These are phyloP conservation scores for Chitala chitala DNA, from an alignment of 2,113 vertebrate genomes.

Conservation along the genomic window DNA sequence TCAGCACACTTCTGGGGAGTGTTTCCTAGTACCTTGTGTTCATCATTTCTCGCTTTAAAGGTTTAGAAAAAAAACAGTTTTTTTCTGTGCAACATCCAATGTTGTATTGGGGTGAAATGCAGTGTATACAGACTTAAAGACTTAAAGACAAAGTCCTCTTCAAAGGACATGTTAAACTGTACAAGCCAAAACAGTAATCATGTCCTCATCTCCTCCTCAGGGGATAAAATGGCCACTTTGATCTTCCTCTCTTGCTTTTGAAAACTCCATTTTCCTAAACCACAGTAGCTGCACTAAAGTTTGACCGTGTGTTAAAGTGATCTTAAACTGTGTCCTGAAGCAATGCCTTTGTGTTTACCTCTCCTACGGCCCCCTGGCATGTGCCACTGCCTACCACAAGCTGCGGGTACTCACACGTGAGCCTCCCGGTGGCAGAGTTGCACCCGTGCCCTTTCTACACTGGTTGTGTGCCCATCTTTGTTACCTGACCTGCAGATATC, in stretches of 20 bases:
- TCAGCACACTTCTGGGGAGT: neutral
- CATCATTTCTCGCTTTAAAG: neutral
- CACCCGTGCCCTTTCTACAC: too few species aligned
- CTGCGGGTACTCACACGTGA: too few species aligned
- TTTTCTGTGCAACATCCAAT: neutral
- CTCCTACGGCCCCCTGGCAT: too few species aligned
- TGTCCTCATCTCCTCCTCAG: neutral
- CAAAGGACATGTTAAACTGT: neutral
- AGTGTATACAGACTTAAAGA: neutral
- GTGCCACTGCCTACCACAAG: too few species aligned
- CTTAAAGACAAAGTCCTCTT: neutral
- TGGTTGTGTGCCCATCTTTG: too few species aligned
- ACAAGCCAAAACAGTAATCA: constrained; percentile 12
- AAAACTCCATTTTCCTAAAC: neutral
- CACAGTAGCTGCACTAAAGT: neutral
- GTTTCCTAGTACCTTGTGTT: neutral
- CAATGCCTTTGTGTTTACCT: too few species aligned
- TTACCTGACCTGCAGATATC: too few species aligned
- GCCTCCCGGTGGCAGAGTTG: too few species aligned
- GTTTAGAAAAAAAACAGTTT: neutral
- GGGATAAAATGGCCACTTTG: neutral
- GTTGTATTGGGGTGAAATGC: neutral
- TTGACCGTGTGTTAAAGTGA: too few species aligned
- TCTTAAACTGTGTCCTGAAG: too few species aligned
- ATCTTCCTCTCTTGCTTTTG: neutral